Conservation (phyloP, 2,797 vertebrate genomes). For the Crenuchus spilurus region DNA sequence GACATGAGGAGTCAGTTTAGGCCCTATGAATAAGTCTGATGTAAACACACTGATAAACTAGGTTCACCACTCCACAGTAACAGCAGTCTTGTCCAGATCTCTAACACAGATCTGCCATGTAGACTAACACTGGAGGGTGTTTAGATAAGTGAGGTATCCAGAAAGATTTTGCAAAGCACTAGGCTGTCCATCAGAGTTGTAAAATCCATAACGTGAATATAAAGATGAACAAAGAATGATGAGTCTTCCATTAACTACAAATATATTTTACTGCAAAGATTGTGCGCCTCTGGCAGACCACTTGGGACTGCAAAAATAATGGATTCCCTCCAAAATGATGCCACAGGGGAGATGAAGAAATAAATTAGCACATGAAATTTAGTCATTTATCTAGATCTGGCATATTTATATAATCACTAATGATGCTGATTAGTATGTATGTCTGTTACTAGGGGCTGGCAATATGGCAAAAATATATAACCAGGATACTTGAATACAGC, state of each 20-base stretch:
- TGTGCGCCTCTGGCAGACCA: neutral
- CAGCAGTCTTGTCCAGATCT: neutral
- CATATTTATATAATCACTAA: too few relatives aligned
- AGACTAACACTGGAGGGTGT: neutral
- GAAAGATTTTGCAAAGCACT: neutral
- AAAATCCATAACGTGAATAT: neutral
- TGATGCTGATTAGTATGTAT: too few relatives aligned
- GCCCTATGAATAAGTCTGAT: conserved; percentile 9
- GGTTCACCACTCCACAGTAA: neutral
- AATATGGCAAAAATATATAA: too few relatives aligned
- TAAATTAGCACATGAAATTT: neutral
- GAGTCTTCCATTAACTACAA: neutral
- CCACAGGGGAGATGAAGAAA: neutral
- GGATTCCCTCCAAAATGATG: neutral
- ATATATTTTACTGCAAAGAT: neutral
- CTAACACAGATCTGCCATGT: neutral
- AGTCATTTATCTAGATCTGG: neutral
- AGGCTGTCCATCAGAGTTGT: neutral
- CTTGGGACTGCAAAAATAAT: neutral
- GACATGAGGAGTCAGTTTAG: neutral
- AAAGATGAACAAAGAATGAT: neutral
- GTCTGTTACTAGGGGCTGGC: too few relatives aligned
- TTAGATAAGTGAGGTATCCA: neutral
- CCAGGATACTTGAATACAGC: too few relatives aligned
- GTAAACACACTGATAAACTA: neutral